Evolutionary conservation across 2,888 invertebrate genomes (phyloP).

Genomic region (Pollenia amentaria): DNA sequence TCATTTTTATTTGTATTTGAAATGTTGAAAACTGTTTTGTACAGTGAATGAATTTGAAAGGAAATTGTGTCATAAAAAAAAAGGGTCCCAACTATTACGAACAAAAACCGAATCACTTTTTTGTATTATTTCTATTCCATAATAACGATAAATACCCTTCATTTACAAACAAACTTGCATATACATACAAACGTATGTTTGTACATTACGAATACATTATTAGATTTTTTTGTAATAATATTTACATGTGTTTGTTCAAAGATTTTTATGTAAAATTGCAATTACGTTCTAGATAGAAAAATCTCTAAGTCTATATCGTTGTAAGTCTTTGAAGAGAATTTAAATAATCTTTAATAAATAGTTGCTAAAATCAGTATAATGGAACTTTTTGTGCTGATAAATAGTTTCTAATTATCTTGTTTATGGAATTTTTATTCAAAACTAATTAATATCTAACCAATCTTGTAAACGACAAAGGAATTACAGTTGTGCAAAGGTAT

Average conservation of each 20-base stretch:
- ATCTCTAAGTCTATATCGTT: constrained; percentile 19
- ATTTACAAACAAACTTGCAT: constrained; percentile 19
- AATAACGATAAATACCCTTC: constrained; percentile 49
- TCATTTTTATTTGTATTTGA: constrained; percentile 56
- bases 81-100: constrained; percentile 45
- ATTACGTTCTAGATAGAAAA: constrained; percentile 18
- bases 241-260: not conserved
- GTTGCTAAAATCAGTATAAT: not conserved
- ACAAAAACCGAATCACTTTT: constrained; percentile 34
- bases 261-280: constrained; percentile 5
- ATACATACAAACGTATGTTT: not conserved
- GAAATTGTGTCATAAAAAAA: constrained; percentile 71
- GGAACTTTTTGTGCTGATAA: not conserved
- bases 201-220: too few species aligned
- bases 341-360: constrained; percentile 16
- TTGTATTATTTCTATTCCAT: not conserved
- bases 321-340: not conserved
- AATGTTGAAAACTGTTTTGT: constrained; percentile 59
- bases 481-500: not conserved
- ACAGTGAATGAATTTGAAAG: constrained; percentile 59
- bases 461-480: constrained; percentile 1
- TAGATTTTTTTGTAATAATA: not conserved
- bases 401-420: constrained; percentile 9
- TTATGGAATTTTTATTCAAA: not conserved
- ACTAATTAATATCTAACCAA: not conserved